phyloP scores from a whole-genome alignment of 2,113 vertebrate genomes.

The Eurypyga helias region DNA sequence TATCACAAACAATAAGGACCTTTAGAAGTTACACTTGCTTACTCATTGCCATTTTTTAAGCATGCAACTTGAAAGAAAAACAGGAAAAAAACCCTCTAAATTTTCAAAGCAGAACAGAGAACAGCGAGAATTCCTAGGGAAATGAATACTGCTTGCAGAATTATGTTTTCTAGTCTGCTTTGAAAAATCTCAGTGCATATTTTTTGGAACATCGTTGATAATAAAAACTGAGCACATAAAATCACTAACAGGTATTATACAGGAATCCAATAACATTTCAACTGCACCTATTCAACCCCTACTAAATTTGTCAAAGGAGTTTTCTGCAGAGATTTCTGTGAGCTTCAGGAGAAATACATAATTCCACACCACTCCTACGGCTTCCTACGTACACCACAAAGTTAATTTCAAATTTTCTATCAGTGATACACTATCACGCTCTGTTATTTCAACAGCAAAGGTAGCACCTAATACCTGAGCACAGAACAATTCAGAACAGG shows the following conservation, averaged over 20 bases:
- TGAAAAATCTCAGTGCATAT: background rate
- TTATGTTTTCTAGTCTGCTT: background rate
- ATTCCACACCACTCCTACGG: accelerated
- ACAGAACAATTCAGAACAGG: background rate
- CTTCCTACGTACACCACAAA: background rate
- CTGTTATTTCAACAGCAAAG: background rate
- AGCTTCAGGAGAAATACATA: background rate
- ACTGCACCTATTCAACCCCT: background rate
- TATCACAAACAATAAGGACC: background rate
- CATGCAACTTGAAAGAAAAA: background rate
- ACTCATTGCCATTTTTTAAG: background rate
- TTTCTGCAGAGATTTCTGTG: background rate
- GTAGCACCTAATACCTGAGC: background rate
- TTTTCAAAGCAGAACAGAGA: background rate
- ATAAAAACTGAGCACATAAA: background rate
- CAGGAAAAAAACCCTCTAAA: background rate
- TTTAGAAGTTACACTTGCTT: background rate
- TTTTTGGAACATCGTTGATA: background rate
- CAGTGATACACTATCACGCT: accelerated
- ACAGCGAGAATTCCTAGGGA: background rate
- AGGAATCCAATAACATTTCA: background rate
- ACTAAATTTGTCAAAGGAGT: background rate
- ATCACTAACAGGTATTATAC: accelerated
- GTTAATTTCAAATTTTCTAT: background rate
- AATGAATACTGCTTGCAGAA: background rate